Conservation (phyloP, 2,888 invertebrate genomes). For the Hydrotaea cyrtoneurina region DNA sequence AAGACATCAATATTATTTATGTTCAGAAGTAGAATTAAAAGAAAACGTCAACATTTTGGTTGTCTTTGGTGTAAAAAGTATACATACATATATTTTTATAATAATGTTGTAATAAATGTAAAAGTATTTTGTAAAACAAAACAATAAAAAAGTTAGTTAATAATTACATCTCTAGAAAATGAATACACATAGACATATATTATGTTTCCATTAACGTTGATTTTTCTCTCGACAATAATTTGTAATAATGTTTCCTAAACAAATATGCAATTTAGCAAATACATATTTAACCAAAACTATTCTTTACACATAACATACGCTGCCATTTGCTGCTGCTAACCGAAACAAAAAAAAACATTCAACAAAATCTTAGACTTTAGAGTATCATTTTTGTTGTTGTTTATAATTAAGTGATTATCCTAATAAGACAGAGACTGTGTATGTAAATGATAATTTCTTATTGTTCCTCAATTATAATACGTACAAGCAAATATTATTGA, state of each 20-base stretch:
- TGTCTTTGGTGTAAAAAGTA: not conserved
- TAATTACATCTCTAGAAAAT: not conserved
- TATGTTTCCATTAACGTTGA: too few relatives aligned
- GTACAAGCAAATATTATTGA: not conserved
- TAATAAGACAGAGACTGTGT: not conserved
- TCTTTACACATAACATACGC: not conserved
- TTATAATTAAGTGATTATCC: not conserved
- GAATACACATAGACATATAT: too few relatives aligned
- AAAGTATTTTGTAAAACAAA: not conserved
- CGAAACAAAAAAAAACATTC: not conserved
- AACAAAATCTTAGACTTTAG: not conserved
- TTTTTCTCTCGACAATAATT: not conserved
- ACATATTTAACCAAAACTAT: not conserved
- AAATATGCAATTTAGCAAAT: not conserved
- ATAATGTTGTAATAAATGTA: not conserved
- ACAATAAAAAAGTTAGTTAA: not conserved
- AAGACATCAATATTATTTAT: too few relatives aligned
- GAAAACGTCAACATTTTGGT: not conserved
- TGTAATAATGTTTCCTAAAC: not conserved
- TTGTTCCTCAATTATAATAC: slow-evolving; percentile 8
- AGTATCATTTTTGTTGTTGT: not conserved
- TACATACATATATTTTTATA: too few relatives aligned
- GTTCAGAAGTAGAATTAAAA: not conserved
- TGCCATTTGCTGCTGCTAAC: slow-evolving; percentile 2
- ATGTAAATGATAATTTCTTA: not conserved